Evolutionary conservation across 2,888 invertebrate species (phyloP).

Genomic region (Pantelozetes paolii): DNA sequence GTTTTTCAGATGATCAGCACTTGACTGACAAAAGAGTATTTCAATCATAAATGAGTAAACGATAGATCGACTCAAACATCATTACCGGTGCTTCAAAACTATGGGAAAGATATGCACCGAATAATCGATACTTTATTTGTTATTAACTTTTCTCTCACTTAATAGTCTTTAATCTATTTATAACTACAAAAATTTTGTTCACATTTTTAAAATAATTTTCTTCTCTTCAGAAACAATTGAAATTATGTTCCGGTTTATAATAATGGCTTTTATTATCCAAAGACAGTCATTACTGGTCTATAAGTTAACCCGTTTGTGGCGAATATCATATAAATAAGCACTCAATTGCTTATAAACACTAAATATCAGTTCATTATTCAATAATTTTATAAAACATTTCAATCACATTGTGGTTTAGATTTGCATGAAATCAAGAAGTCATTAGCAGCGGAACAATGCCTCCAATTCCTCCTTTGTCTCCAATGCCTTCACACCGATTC

Average conservation of each 20-base stretch:
- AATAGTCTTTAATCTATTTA: conserved; percentile 25
- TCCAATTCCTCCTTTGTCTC: neutral
- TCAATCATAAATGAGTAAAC: neutral
- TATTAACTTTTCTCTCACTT: conserved; percentile 10
- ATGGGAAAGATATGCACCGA: conserved; percentile 9
- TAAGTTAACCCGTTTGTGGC: conserved; percentile 33
- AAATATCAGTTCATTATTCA: conserved; percentile 8
- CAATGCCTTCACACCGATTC: neutral
- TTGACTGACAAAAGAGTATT: conserved; percentile 2
- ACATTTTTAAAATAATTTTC: neutral
- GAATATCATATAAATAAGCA: conserved; percentile 18
- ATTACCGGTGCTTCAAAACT: conserved; percentile 16
- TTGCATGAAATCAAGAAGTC: conserved; percentile 36
- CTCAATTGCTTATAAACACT: neutral
- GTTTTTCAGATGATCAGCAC: conserved; percentile 28
- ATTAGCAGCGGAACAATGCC: conserved; percentile 28
- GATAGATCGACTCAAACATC: neutral
- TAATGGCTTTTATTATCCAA: conserved; percentile 3
- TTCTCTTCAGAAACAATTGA: neutral
- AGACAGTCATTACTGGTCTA: conserved; percentile 34
- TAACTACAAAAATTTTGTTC: neutral
- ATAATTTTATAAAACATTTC: neutral
- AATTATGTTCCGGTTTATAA: conserved; percentile 32
- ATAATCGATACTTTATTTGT: neutral
- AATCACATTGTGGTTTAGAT: conserved; percentile 25